phyloP scores from a whole-genome alignment of 2,888 invertebrate genomes.

The Caenorhabditis sp. region DNA sequence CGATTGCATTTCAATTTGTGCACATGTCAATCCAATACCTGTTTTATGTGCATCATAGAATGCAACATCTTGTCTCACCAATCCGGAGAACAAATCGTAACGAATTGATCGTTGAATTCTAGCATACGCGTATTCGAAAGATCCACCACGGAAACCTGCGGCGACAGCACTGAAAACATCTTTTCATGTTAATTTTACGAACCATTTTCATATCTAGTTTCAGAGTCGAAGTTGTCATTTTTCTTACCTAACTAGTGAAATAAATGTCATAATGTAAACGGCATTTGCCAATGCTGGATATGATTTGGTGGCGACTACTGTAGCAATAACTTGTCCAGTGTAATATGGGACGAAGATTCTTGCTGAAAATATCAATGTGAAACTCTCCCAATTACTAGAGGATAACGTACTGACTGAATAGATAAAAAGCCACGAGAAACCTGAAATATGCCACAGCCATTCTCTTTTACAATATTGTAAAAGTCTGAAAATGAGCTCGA shows the following conservation, averaged over 20 bases:
- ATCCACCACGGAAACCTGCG: constrained; percentile 72
- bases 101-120: constrained; percentile 71
- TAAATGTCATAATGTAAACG: constrained; percentile 67
- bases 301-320: constrained; percentile 71
- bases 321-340: constrained; percentile 72
- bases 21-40: too few species aligned
- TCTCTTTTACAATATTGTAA: constrained; percentile 68
- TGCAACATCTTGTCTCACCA: constrained; percentile 72
- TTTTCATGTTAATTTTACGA: not conserved
- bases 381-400: not conserved
- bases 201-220: not conserved
- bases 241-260: constrained; percentile 65
- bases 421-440: constrained; percentile 69
- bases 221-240: too few species aligned
- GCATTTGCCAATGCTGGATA: constrained; percentile 67
- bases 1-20: too few species aligned
- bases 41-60: constrained; percentile 72
- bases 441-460: constrained; percentile 70
- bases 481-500: constrained; percentile 64
- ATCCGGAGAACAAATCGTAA: constrained; percentile 69
- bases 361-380: constrained; percentile 58
- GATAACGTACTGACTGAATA: constrained; percentile 65
- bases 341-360: constrained; percentile 71
- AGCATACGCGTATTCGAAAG: constrained; percentile 71
- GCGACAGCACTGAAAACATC: constrained; percentile 66